A percentile compares a stretch with the other conserved stretches of the same genome.
Evolutionary conservation across 2,888 invertebrate genomes (phyloP).

Genomic region (Dysmachus trigonus): DNA sequence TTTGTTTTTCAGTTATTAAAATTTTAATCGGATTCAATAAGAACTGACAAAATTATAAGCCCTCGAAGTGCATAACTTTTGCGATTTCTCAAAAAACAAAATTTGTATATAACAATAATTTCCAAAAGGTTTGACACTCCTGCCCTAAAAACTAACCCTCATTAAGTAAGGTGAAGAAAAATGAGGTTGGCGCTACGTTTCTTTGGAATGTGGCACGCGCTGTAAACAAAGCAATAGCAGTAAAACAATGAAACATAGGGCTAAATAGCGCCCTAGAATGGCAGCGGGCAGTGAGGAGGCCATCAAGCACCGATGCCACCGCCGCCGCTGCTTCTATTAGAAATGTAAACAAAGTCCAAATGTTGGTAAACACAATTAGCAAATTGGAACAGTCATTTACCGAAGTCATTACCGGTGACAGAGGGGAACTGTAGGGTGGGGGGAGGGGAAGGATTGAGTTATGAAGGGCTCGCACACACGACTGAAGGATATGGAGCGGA

Average conservation of each 20-base stretch:
- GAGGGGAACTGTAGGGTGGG: not conserved
- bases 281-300: not conserved
- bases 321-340: not conserved
- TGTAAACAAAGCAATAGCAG: not conserved
- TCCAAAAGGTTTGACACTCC: too few relatives aligned
- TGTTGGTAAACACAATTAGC: slow-evolving; percentile 15
- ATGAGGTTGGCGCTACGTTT: too few relatives aligned
- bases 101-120: too few relatives aligned
- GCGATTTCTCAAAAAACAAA: too few relatives aligned
- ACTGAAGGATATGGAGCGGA: too few relatives aligned
- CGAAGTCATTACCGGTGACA: not conserved
- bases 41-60: too few relatives aligned
- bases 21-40: too few relatives aligned
- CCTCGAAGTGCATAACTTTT: too few relatives aligned
- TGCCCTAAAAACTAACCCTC: too few relatives aligned
- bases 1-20: too few relatives aligned
- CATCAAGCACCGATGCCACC: not conserved
- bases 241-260: not conserved
- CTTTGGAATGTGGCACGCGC: not conserved
- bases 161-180: too few relatives aligned
- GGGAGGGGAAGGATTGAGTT: not conserved
- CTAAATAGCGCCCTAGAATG: not conserved
- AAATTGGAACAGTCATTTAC: slow-evolving; percentile 35
- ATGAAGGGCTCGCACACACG: too few relatives aligned
- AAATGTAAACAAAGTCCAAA: slow-evolving; percentile 7